Evolutionary conservation across 2,113 vertebrate genomes (phyloP), one percentile per base, ranked within the genome.

Genomic region (Nerophis ophidion): DNA sequence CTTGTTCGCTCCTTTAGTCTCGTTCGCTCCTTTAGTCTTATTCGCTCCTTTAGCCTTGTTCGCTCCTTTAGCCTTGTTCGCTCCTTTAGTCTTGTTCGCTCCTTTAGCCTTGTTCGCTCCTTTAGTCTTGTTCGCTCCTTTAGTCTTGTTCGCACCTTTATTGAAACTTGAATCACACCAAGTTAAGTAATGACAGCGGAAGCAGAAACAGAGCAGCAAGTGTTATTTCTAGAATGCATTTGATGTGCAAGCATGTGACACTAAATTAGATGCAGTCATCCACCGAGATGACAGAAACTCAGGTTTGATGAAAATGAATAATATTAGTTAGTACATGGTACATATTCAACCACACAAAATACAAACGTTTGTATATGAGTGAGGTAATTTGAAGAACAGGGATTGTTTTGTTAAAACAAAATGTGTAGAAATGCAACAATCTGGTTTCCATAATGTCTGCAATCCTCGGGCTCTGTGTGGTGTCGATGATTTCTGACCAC

Each of bases 221-320:
- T 59, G 65, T 77, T 75, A 57, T 0, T 35, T 65, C 68, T 73
- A 75, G 70, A 64, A 78, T 80, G 72, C 55, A 48, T 59, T 70
- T 74, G 65, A 76, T 74, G 48, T 77, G 65, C 72, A 75, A 83
- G 53, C 36, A 46, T 68, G 65, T 71, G 74, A 77, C 64, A 68
- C 61, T 50, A 60, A 71, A 50, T 67, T 44, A 50, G 58, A 66
- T 68, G 56, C 64, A 66, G 63, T 58, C 73, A 64, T 61, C 70
- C 63, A 51, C 50, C 56, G 7, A 34, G 49, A 10, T 34, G 26
- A 51, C 49, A 33, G 49, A 33, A 26, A 51, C 49, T 14, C 33
- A 13, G 26, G 34, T 14, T 52, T 14, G 50, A 52, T 52, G 50
- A 50, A 50, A 10, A 12, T 50, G 40, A 44, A 26, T 9, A 11